Base-by-base conservation (phyloP, 2,888 invertebrate species). In the Cynaeus angustus region DNA sequence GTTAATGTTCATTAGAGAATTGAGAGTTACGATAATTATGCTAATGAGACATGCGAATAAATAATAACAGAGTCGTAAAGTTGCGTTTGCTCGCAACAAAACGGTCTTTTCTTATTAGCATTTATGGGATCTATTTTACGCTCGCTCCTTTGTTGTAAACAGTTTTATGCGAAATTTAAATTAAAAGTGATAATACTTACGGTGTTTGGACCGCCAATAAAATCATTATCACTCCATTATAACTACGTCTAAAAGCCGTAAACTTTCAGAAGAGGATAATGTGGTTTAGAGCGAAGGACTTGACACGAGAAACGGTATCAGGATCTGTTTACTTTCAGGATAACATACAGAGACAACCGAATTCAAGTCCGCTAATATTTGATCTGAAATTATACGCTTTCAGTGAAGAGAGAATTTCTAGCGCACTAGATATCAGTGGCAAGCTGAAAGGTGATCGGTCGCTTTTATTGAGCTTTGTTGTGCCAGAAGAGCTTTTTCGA, bases 21-120 rank as follows among this genome's bases (percentile, higher is more conserved):
- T 74, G 77, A 78, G 78, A 81, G 79, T 82, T 78, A 80, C 78
- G 79, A 79, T 80, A 78, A 80, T 80, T 80, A 81, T 80, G 78
- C 76, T 81, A 81, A 81, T 80, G 74, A 68, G 73, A 72, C 75
- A 61, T 68, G 73, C 73, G 33, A 55, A 55, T 37, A 41, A 56
- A 56, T 53, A 12, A 53, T 37, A 53, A 74, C 64, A 41, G 55
- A 64, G 48, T 21, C 70, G 70, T 74, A 55, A 68, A 66, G 46
- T 55, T 16, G 46, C 16, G 16, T 46, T 46, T 13, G 3, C 14
- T 16, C 21, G 8, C 21, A 26, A 64, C 46, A 16, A 16, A 45
- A 28, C 38, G 37, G n/a, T 21, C 37, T n/a, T 30, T 13, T 10
- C 21, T 37, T 48, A 26, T 43, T 21, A 52, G 9, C 38, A 53